Evolutionary conservation across 2,797 vertebrate species (phyloP).

Genomic region (Sebastes kiyomatsui): DNA sequence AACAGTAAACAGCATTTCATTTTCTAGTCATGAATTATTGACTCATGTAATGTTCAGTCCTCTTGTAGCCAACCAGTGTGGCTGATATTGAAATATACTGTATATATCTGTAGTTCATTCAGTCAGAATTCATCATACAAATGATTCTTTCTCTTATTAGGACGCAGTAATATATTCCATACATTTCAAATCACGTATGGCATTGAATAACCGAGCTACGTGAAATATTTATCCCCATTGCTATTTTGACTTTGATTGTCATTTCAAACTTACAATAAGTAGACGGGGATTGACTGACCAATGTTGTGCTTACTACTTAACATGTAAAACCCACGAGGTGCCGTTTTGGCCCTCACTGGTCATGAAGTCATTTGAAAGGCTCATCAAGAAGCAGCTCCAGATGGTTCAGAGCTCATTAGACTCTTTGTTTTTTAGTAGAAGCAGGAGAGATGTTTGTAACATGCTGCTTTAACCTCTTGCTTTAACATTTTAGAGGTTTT

Average conservation of each 20-base stretch:
- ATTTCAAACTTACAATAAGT: background rate
- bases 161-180: constrained; percentile 30
- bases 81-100: constrained; percentile 23
- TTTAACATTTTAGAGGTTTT: constrained; percentile 18
- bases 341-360: constrained; percentile 31
- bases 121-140: constrained; percentile 10
- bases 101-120: background rate
- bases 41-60: constrained; percentile 39
- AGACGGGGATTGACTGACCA: background rate
- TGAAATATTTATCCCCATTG: background rate
- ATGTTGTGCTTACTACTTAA: background rate
- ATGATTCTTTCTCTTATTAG: constrained; percentile 5
- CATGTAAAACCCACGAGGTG: constrained; percentile 6
- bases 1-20: constrained; percentile 48
- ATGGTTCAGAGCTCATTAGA: constrained; percentile 54
- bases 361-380: constrained; percentile 46
- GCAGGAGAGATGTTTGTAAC: constrained; percentile 9
- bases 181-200: constrained; percentile 22
- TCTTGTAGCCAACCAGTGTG: constrained; percentile 6
- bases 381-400: constrained; percentile 51
- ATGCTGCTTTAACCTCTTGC: constrained; percentile 41
- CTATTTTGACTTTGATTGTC: background rate
- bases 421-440: constrained; percentile 31
- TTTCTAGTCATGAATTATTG: constrained; percentile 67
- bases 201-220: background rate